Base-by-base conservation (phyloP, 2,888 invertebrate genomes). In the Tillus elongatus region DNA sequence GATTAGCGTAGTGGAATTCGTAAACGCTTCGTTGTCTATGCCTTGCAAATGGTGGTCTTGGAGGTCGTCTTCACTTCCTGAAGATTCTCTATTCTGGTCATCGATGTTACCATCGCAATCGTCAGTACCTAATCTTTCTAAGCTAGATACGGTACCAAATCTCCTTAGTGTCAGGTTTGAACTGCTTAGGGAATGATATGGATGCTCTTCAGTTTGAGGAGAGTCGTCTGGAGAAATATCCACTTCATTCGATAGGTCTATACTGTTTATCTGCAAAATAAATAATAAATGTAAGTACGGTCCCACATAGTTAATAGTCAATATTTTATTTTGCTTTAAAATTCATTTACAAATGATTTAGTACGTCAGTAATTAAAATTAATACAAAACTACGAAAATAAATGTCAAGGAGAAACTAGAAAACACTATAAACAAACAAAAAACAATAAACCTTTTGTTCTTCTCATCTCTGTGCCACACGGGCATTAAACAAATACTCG, bases 81-180 rank as follows among this genome's bases (percentile, higher is more conserved):
- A 49, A n/a, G 53, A 52, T 9, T 40, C 28, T 4, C 42, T 40
- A 10, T 30, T 14, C 9, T 38, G 48, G 8, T 47, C 42, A 1
- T 48, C 75, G 44, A 74, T 74, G 50, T 70, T 68, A 53, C 75
- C 75, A 13, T 56, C 55, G 4, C 51, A 44, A 15, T 71, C 72
- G 54, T 75, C 75, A 33, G 78, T 77, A 37, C 77, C 78, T 35
- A 80, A 57, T 52, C 78, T 70, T 60, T 82, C 82, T 35, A 82
- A 67, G 61, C 82, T 82, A 32, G 82, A 81, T 68, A 82, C 74
- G 31, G 82, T 82, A 26, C 82, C 82, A 53, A 75, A 82, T 51
- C 73, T 61, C 26, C 71, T 58, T 15, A 74, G 46, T 2, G 66
- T 64, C 15, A 62, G 56, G 42, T 64, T 61, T 1, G 64, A 75